Evolutionary conservation across 2,888 invertebrate species (phyloP).

Genomic region (Molanna angustata): DNA sequence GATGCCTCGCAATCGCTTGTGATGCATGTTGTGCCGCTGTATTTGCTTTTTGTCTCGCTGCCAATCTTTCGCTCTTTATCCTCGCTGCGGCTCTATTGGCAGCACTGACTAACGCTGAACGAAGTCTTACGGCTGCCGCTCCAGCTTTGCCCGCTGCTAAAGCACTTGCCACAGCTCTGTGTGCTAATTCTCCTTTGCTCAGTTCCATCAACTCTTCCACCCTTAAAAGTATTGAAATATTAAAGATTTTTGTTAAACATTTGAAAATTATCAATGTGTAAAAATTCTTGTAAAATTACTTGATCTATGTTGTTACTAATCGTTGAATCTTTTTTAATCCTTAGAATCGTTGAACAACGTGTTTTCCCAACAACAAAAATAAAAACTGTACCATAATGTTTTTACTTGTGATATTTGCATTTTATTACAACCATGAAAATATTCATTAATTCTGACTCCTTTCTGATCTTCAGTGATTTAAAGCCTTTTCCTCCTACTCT

Average conservation of each 20-base stretch:
- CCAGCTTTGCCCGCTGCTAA: conserved; percentile 59
- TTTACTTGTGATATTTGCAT: no score
- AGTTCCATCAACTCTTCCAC: conserved; percentile 55
- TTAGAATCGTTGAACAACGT: background rate
- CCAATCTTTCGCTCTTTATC: conserved; percentile 16
- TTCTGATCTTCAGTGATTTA: no score
- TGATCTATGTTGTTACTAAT: background rate
- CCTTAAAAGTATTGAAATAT: no score
- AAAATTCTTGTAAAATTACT: background rate
- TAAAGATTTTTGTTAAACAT: no score
- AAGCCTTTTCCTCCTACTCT: no score
- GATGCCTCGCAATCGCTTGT: conserved; percentile 69
- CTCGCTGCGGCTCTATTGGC: conserved; percentile 21
- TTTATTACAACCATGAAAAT: no score
- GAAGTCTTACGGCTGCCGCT: conserved; percentile 56
- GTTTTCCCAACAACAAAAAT: conserved; percentile 5
- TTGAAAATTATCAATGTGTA: background rate
- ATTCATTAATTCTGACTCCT: no score
- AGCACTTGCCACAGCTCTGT: conserved; percentile 59
- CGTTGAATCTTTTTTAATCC: background rate
- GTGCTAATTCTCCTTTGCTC: conserved; percentile 59
- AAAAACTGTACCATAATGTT: background rate
- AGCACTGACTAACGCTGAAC: conserved; percentile 53
- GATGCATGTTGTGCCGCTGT: conserved; percentile 21
- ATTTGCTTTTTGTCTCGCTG: conserved; percentile 21